Percentiles rank a stretch among this genome's conserved stretches.
These are phyloP conservation scores for Typhlomys cinereus DNA, from an alignment of 2,113 vertebrate genomes.

Conservation along the genomic window DNA sequence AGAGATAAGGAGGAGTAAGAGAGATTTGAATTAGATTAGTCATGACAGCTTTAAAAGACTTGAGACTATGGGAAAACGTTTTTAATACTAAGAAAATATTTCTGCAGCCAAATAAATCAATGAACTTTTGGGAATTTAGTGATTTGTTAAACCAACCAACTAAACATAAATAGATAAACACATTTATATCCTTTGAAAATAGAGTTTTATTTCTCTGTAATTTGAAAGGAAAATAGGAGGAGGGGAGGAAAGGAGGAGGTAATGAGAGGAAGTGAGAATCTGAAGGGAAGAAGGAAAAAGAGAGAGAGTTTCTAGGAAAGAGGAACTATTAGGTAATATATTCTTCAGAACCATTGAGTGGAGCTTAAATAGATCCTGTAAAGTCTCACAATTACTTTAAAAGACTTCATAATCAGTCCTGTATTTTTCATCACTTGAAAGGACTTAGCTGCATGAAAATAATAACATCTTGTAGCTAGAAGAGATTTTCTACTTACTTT, in stretches of 20 bases:
- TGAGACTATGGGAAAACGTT: not conserved
- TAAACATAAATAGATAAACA: constrained; percentile 39
- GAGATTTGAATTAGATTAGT: constrained; percentile 44
- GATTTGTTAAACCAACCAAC: constrained; percentile 20
- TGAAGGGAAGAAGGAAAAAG: not conserved
- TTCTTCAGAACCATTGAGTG: not conserved
- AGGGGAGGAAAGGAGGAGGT: not conserved
- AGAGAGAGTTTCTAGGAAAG: not conserved
- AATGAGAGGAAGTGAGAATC: too few relatives aligned
- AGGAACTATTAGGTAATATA: not conserved
- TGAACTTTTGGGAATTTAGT: constrained; percentile 19
- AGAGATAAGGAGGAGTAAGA: constrained; percentile 1
- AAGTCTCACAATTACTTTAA: constrained; percentile 37
- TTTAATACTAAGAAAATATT: constrained; percentile 56
- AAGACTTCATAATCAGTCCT: constrained; percentile 16
- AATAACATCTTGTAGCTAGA: constrained; percentile 15
- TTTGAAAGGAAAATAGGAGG: not conserved
- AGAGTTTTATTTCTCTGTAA: constrained; percentile 7
- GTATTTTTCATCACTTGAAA: constrained; percentile 31
- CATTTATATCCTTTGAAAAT: constrained; percentile 36
- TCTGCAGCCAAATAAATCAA: constrained; percentile 23
- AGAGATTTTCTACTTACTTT: constrained; percentile 25
- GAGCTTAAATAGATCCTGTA: not conserved
- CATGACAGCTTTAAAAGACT: constrained; percentile 1
- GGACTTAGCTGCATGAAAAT: constrained; percentile 25